Base-by-base conservation (phyloP, 2,113 vertebrate genomes). In the Xerus inauris region DNA sequence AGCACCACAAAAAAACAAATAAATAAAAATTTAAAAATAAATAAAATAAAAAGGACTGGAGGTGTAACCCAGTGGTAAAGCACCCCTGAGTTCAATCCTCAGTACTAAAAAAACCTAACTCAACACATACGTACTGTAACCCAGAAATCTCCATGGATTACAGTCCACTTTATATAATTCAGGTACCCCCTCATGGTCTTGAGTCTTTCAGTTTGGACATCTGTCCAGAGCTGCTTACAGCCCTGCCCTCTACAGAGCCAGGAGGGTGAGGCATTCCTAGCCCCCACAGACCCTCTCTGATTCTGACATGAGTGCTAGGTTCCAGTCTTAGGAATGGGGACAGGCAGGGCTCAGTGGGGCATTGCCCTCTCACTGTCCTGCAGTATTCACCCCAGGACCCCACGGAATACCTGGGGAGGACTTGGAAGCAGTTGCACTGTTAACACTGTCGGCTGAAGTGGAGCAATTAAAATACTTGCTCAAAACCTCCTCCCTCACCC, bases 331-430 rank as follows among this genome's bases (percentile, higher is more conserved):
- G 71, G 5, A 16, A 9, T 64, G 28, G 54, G 59, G 20, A 30
- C 20, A 40, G 69, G 51, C 54, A 89, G 26, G 30, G 57, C 57
- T 30, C 8, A 30, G 40, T 5, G 24, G 42, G 81, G 14, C 9
- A 0, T 38, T 71, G 59, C 67, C 26, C 16, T 91, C 12, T 75
- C 7, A 2, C 32, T 57, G 24, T 3, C 32, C 89, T 35, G 28
- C 47, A 75, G 67, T 2, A 7, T 35, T 57, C 47, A 71, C 67
- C 12, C 38, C n/a, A 54, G 64, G 72, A 17, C 42, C 32, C 47
- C 0, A 0, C 3, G 65, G 72, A 28, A 1, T 5, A 1, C 24
- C n/a, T 79, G 19, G 22, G 8, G 10, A 64, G 32, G 0, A 0
- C 38, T 47, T 64, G 49, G 45, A 85, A 38, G 42, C 32, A 5